Evolutionary conservation across 2,888 invertebrate species (phyloP).

Genomic region (Megaustenia siamemsis): DNA sequence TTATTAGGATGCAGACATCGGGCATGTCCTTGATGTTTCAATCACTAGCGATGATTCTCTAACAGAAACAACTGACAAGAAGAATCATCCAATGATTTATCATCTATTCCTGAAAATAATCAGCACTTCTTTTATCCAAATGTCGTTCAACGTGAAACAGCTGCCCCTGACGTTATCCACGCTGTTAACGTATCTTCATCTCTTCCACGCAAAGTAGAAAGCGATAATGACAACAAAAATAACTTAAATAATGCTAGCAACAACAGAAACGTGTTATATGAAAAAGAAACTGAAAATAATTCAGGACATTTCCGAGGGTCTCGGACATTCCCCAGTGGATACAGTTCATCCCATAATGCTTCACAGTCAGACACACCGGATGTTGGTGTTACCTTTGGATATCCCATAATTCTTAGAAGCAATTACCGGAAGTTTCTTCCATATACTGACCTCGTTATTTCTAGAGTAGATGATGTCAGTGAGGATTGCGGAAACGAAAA

Average conservation of each 20-base stretch:
- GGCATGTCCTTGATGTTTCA: slow-evolving; percentile 59
- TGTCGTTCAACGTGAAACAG: not conserved
- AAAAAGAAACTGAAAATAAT: not conserved
- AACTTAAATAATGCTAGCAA: not conserved
- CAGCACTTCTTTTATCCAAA: not conserved
- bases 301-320: not conserved
- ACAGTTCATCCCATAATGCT: not conserved
- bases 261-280: not conserved
- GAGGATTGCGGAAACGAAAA: not conserved
- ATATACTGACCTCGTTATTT: slow-evolving; percentile 29
- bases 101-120: not conserved
- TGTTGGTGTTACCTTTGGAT: too few relatives aligned
- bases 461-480: not conserved
- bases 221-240: not conserved
- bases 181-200: not conserved
- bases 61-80: too few relatives aligned
- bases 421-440: slow-evolving; percentile 33
- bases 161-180: not conserved
- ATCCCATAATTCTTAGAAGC: not conserved
- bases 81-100: not conserved
- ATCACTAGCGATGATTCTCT: not conserved
- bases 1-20: slow-evolving; percentile 67
- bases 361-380: not conserved
- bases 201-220: not conserved
- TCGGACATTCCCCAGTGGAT: not conserved